phyloP scores from a whole-genome alignment of 2,888 invertebrate species.

The Nasonovia ribisnigri region DNA sequence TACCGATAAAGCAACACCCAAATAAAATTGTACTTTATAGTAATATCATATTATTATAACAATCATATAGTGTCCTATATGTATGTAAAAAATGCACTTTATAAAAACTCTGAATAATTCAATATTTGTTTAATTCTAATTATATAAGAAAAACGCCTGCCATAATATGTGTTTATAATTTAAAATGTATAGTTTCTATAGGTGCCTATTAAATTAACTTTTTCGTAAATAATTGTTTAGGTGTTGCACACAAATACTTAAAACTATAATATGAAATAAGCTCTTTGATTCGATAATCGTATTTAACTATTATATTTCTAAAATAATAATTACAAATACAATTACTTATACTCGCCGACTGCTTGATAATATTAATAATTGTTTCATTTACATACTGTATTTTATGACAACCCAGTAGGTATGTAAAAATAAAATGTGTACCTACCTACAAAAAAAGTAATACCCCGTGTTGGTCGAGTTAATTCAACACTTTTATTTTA shows the following conservation, averaged over 20 bases:
- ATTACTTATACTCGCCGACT: not conserved
- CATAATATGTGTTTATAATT: not conserved
- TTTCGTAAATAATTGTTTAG: not conserved
- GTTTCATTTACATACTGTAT: not conserved
- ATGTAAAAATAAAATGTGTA: not conserved
- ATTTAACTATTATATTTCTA: not conserved
- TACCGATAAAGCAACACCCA: not conserved
- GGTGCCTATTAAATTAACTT: not conserved
- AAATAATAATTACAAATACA: not conserved
- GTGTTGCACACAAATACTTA: not conserved
- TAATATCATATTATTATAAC: not conserved
- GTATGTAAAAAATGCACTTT: not conserved
- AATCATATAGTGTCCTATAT: not conserved
- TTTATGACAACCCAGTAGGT: not conserved
- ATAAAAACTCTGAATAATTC: not conserved
- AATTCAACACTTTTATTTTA: not conserved
- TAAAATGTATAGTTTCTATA: not conserved
- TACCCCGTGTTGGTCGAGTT: not conserved
- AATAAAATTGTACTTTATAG: not conserved
- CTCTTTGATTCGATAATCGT: not conserved
- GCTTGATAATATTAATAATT: not conserved
- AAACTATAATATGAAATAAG: not conserved
- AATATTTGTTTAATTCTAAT: too few species aligned
- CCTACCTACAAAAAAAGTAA: not conserved
- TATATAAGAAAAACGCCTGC: not conserved